These are phyloP conservation scores for Zoroaster sp. DNA, from an alignment of 53 echinoderm and acorn worm species.

Conservation along the genomic window DNA sequence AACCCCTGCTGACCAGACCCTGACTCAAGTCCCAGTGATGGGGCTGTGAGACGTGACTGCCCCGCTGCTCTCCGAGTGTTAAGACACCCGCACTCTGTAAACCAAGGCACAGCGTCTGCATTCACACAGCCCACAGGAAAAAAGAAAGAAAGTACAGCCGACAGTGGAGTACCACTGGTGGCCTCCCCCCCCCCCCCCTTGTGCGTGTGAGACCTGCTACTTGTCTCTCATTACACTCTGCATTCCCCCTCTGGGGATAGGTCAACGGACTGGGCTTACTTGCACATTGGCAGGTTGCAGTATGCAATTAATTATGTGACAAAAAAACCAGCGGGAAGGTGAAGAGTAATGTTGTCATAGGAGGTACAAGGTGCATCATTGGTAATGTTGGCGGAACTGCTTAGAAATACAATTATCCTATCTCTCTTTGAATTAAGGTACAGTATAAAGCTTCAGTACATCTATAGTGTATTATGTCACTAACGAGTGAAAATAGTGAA, in stretches of 20 bases:
- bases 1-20: background rate
- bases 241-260: background rate
- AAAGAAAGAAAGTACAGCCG: background rate
- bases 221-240: slow-evolving; percentile 7
- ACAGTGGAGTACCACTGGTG: background rate
- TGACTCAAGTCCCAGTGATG: background rate
- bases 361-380: no score
- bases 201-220: background rate
- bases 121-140: background rate
- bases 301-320: slow-evolving; percentile 1
- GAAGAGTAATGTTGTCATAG: background rate
- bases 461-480: no score
- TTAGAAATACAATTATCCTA: no score
- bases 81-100: background rate
- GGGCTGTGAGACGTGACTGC: background rate
- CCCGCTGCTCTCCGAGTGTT: background rate
- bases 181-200: no score
- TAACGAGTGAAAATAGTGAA: no score
- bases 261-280: slow-evolving; percentile 36
- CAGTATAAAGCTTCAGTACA: no score
- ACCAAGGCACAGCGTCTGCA: background rate
- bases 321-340: background rate
- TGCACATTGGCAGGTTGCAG: background rate
- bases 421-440: no score
- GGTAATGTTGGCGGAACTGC: no score